Evolutionary conservation across 2,113 vertebrate genomes (phyloP), one percentile per base, ranked within the genome.

Genomic region (Grus americana): DNA sequence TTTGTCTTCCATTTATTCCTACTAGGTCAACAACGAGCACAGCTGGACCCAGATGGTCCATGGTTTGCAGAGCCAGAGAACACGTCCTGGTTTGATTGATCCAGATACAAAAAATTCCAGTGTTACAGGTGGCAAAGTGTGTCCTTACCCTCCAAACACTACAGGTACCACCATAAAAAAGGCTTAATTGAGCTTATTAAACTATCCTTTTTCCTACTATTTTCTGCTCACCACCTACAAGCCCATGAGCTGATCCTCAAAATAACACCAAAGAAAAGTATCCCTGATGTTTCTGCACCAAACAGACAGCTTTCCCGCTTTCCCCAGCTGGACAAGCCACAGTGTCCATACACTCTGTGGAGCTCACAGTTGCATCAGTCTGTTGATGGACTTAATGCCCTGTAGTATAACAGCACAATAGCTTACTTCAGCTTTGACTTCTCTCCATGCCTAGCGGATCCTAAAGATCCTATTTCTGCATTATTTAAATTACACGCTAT

Each of bases 1-100:
- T 88, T 75, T 92, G 50, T 78, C 67, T 90, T 70, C 47, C 70
- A 62, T 86, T 92, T 90, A 91, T 95, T 94, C 57, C 58, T 87
- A 36, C 52, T 75, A 79, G 76, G 89, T 85, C 89, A 91, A 92
- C 68, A 93, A 34, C 1, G 1, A 87, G 21, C 65, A 79, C 73
- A 95, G 83, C 62, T 90, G 74, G 27, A 81, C 87, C 61, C 73
- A 94, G 55, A 86, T 71, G 12, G 73, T 78, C 38, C 34, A 18
- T 22, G 40, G 52, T 47, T 85, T 92, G 44, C 44, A 79, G 12
- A 72, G 61, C 8, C 52, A 61, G 42, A 89, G 80, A 81, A 54
- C 27, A 38, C 13, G 66, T 72, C 62, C 73, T 85, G 40, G 11
- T 91, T 72, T 74, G 36, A 84, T 26, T 52, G 65, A 93, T 75